Conservation (phyloP, 2,888 invertebrate species). For the Liodrosophila aerea region DNA sequence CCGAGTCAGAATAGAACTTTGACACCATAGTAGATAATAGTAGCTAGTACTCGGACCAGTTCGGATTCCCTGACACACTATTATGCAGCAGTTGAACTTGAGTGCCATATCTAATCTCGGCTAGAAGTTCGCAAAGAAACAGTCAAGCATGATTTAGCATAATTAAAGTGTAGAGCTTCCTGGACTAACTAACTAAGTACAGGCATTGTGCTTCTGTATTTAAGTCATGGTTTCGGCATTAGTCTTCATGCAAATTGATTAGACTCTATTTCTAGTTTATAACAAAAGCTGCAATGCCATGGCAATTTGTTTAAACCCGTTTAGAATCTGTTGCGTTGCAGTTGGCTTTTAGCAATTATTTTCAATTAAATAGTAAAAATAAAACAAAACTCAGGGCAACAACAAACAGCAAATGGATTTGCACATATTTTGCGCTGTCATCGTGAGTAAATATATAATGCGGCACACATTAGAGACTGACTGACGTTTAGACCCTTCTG, state of each 20-base stretch:
- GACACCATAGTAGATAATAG: too few species aligned
- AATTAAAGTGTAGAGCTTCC: too few species aligned
- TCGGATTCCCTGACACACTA: background rate
- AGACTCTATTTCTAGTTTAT: slow-evolving; percentile 42
- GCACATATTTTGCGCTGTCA: slow-evolving; percentile 55
- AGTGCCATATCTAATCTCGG: background rate
- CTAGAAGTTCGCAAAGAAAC: too few species aligned
- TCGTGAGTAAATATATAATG: slow-evolving; percentile 59
- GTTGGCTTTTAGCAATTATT: slow-evolving; percentile 55
- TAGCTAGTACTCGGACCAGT: too few species aligned
- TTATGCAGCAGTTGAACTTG: background rate
- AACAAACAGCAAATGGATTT: slow-evolving; percentile 14
- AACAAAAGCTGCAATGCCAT: slow-evolving; percentile 29
- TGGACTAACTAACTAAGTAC: too few species aligned
- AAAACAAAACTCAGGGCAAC: slow-evolving; percentile 16
- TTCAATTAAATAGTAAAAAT: slow-evolving; percentile 57
- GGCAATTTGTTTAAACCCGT: slow-evolving; percentile 60
- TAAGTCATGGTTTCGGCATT: slow-evolving; percentile 7
- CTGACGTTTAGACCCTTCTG: slow-evolving; percentile 6
- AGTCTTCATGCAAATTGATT: slow-evolving; percentile 37
- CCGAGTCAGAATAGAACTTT: too few species aligned
- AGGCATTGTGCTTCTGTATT: too few species aligned
- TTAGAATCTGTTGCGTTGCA: slow-evolving; percentile 29
- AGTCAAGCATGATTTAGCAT: too few species aligned
- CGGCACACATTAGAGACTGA: slow-evolving; percentile 16